Conservation (phyloP, 2,113 vertebrate genomes). For the Neopipo cinnamomea region DNA sequence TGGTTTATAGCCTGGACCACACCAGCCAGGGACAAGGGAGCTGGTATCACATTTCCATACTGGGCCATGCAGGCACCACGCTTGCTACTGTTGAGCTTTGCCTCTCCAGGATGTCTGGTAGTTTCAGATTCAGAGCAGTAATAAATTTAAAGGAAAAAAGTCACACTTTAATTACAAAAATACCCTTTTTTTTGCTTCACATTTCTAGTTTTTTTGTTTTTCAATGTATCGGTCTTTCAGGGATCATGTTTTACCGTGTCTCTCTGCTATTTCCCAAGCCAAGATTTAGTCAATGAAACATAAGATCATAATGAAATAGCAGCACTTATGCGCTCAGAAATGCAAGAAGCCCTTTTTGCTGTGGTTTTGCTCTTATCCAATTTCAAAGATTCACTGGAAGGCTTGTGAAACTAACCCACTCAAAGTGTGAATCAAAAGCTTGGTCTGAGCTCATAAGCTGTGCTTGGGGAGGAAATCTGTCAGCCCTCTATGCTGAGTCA, state of each 20-base stretch:
- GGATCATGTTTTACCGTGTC: not conserved
- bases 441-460: not conserved
- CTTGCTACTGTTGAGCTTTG: not conserved
- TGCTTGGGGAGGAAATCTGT: not conserved
- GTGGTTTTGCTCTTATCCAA: constrained; percentile 54
- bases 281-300: constrained; percentile 32
- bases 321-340: constrained; percentile 26
- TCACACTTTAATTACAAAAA: not conserved
- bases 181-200: not conserved
- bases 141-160: constrained; percentile 8
- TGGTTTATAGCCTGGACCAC: not conserved
- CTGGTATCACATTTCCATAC: not conserved
- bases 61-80: not conserved
- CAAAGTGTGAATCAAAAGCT: constrained; percentile 39
- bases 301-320: constrained; percentile 49
- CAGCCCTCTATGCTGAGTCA: constrained; percentile 30
- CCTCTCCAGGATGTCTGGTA: not conserved
- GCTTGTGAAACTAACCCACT: constrained; percentile 58
- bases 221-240: not conserved
- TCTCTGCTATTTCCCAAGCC: not conserved
- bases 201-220: not conserved
- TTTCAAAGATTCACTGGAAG: constrained; percentile 46
- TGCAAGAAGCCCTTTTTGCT: constrained; percentile 13
- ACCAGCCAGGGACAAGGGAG: not conserved
- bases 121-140: not conserved